Evolutionary conservation across 2,113 vertebrate genomes (phyloP).

Genomic region (Anolis sagrei): DNA sequence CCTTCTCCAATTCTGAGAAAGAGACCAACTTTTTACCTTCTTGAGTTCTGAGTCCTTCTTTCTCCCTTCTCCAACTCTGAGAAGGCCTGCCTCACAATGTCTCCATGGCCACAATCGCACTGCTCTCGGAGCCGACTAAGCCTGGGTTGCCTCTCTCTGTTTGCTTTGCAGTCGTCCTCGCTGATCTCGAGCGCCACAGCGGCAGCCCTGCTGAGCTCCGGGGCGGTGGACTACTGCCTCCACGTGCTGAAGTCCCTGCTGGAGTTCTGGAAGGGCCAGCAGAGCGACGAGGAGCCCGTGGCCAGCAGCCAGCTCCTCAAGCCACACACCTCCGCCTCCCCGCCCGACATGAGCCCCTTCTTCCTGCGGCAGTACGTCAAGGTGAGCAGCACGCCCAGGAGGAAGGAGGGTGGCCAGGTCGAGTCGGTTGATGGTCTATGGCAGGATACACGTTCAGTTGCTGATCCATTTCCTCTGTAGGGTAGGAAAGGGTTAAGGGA

Average conservation of each 20-base stretch:
- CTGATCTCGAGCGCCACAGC: conserved; percentile 97
- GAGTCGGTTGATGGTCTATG: too few species aligned
- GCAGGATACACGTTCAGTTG: too few species aligned
- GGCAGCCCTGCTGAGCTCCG: conserved; percentile 92
- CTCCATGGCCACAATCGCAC: too few species aligned
- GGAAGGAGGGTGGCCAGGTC: too few species aligned
- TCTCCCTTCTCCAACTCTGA: too few species aligned
- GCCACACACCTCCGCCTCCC: conserved; percentile 93
- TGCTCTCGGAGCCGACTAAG: too few species aligned
- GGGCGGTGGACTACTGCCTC: conserved; percentile 95
- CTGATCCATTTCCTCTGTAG: too few species aligned
- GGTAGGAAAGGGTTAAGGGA: too few species aligned
- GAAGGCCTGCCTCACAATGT: too few species aligned
- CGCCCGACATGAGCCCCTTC: conserved; percentile 98
- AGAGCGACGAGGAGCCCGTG: conserved; percentile 93
- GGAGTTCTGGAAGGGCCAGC: conserved; percentile 97
- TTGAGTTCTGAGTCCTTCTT: too few species aligned
- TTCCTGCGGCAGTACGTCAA: conserved; percentile 98
- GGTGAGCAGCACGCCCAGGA: conserved; percentile 84
- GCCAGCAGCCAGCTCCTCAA: conserved; percentile 93
- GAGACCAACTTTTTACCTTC: too few species aligned
- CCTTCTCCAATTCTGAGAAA: too few species aligned
- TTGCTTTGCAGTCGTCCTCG: conserved; percentile 86
- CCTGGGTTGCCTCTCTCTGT: neutral
- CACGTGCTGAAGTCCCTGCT: conserved; percentile 94